Conservation (phyloP, 1,140 invertebrate species). For the Pygmarrhopalites habei region DNA sequence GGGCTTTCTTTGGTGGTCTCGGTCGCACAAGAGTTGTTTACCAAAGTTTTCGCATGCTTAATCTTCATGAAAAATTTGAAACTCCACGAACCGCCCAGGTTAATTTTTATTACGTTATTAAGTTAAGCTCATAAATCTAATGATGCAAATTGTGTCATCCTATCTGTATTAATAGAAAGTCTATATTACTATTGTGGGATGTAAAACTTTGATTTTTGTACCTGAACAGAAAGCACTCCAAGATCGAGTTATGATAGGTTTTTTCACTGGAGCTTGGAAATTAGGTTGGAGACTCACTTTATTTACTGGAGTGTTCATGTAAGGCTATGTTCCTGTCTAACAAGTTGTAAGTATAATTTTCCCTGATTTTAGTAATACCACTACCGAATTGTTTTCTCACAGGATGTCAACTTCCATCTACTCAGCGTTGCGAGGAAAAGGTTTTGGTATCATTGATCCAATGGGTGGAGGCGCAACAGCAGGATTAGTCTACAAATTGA, state of each 20-base stretch:
- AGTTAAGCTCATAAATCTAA: neutral
- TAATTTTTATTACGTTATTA: constrained; percentile 33
- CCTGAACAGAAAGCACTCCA: constrained; percentile 56
- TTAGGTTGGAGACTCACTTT: constrained; percentile 57
- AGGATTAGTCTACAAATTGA: constrained; percentile 56
- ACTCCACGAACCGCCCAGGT: constrained; percentile 62
- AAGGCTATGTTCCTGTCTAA: constrained; percentile 37
- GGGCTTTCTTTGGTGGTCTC: constrained; percentile 56
- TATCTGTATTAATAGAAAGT: neutral
- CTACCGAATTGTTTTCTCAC: constrained; percentile 45
- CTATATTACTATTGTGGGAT: neutral
- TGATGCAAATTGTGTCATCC: neutral
- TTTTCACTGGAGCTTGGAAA: constrained; percentile 59
- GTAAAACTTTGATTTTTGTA: constrained; percentile 8
- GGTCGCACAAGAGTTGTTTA: constrained; percentile 52
- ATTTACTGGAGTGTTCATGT: constrained; percentile 60
- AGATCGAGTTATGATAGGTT: constrained; percentile 55
- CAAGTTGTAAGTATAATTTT: neutral
- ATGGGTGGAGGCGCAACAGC: constrained; percentile 53
- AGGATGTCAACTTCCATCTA: constrained; percentile 52
- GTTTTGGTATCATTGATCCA: constrained; percentile 59
- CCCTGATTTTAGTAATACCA: constrained; percentile 13
- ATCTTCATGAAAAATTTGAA: constrained; percentile 60
- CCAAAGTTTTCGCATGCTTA: constrained; percentile 61
- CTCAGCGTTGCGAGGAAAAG: constrained; percentile 58